Evolutionary conservation across 2,113 vertebrate species (phyloP).

Genomic region (Canis aureus): DNA sequence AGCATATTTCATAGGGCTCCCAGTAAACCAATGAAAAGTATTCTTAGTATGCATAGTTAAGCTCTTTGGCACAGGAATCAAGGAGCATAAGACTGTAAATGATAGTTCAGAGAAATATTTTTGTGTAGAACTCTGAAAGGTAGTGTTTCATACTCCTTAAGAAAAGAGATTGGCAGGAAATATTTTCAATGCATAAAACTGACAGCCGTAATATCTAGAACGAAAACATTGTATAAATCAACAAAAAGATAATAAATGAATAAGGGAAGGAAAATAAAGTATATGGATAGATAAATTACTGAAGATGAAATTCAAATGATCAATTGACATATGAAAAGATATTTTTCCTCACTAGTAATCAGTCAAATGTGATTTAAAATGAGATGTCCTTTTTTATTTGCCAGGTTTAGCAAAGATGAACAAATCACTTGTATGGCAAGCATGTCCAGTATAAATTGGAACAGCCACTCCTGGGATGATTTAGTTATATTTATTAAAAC

Average conservation of each 20-base stretch:
- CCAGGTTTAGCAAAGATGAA: slow-evolving; percentile 3
- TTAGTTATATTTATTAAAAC: slow-evolving; percentile 35
- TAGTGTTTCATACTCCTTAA: not conserved
- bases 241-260: not conserved
- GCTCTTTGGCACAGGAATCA: not conserved
- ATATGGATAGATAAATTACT: not conserved
- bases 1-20: not conserved
- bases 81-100: not conserved
- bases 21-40: not conserved
- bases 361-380: slow-evolving; percentile 39
- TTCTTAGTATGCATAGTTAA: not conserved
- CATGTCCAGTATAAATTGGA: not conserved
- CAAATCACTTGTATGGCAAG: not conserved
- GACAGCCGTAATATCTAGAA: slow-evolving; percentile 8
- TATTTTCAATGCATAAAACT: slow-evolving; percentile 20
- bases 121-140: slow-evolving; percentile 11
- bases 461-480: not conserved
- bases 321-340: not conserved
- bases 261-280: slow-evolving; percentile 32
- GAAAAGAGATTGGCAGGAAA: not conserved
- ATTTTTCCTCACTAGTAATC: slow-evolving; percentile 8
- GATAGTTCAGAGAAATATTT: not conserved
- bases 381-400: not conserved
- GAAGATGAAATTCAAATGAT: slow-evolving; percentile 19
- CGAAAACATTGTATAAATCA: slow-evolving; percentile 34